Conservation (phyloP, 2,797 vertebrate species). For the Bradypus variegatus region DNA sequence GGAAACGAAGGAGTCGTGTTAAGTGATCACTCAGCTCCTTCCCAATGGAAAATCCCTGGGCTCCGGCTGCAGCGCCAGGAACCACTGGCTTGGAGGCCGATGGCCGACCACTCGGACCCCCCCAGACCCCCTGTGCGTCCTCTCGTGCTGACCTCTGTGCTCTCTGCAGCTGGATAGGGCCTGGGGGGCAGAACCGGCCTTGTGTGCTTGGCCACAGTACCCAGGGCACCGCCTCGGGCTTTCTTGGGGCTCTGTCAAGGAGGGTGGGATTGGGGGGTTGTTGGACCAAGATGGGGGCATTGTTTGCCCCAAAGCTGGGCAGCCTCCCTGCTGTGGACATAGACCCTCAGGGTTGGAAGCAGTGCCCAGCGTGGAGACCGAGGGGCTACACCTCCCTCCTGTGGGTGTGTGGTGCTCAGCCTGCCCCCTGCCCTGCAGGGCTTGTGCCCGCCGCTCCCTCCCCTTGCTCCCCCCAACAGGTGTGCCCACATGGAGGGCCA, state of each 20-base stretch:
- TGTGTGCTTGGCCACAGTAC: neutral
- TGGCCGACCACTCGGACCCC: neutral
- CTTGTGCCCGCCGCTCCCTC: too few relatives aligned
- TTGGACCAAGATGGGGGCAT: neutral
- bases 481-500: neutral
- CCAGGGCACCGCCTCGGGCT: neutral
- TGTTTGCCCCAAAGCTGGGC: fast-evolving
- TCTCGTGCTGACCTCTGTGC: too few relatives aligned
- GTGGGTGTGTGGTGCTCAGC: neutral
- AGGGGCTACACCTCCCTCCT: neutral
- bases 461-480: neutral
- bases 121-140: neutral
- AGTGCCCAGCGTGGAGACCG: neutral
- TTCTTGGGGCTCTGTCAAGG: neutral
- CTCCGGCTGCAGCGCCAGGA: too few relatives aligned
- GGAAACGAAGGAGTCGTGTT: neutral
- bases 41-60: neutral
- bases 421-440: neutral
- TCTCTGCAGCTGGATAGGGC: neutral
- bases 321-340: neutral
- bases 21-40: neutral
- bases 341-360: neutral
- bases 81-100: neutral
- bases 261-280: too few relatives aligned
- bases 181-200: neutral